These are phyloP conservation scores for Festucalex cinctus DNA, from an alignment of 2,113 vertebrate genomes.

Conservation along the genomic window DNA sequence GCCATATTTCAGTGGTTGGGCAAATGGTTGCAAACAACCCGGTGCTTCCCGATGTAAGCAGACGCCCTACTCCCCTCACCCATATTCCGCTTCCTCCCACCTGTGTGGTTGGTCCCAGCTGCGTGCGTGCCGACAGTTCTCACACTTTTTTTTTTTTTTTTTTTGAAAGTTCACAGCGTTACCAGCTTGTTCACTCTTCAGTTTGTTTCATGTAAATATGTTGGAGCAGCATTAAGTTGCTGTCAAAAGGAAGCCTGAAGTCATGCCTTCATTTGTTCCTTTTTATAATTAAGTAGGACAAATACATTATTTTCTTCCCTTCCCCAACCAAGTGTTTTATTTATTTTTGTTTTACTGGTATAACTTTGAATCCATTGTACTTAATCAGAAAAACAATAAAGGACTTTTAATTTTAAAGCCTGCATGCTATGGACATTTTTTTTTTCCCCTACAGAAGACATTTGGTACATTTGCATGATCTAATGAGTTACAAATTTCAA, in stretches of 20 bases:
- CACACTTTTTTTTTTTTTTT: conserved; percentile 66
- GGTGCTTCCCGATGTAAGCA: conserved; percentile 89
- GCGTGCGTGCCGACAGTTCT: conserved; percentile 57
- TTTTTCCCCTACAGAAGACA: neutral
- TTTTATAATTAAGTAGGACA: conserved; percentile 39
- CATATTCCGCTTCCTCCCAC: conserved; percentile 84
- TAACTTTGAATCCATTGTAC: conserved; percentile 63
- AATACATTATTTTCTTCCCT: conserved; percentile 14
- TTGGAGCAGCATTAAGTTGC: conserved; percentile 54
- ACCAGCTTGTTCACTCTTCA: conserved; percentile 60
- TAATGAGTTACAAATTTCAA: neutral
- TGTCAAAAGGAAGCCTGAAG: conserved; percentile 51
- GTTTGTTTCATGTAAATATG: conserved; percentile 67
- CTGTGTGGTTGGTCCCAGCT: conserved; percentile 72
- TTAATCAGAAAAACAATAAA: conserved; percentile 55
- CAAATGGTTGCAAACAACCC: conserved; percentile 89
- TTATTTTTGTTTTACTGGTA: conserved; percentile 65
- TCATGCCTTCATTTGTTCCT: conserved; percentile 30
- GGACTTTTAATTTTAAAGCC: conserved; percentile 42
- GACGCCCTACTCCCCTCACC: conserved; percentile 51
- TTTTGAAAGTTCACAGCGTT: conserved; percentile 70
- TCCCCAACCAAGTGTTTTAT: conserved; percentile 51
- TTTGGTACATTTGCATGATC: neutral
- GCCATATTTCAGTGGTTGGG: conserved; percentile 89
- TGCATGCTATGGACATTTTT: neutral